These are phyloP conservation scores for Drosophila trapezifrons DNA, from an alignment of 1,140 invertebrate species.

Conservation along the genomic window DNA sequence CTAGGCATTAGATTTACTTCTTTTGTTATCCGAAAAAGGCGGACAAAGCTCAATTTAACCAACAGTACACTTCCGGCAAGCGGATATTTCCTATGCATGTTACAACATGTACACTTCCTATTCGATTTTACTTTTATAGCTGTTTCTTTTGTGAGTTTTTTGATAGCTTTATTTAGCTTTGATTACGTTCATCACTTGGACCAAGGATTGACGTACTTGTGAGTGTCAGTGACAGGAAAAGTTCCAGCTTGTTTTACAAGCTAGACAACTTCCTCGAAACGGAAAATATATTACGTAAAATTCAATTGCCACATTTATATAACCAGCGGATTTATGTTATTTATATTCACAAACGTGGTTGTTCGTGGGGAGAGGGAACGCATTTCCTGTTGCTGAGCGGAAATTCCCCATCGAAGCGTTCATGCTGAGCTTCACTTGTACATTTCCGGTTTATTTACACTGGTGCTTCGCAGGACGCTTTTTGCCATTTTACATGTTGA, in stretches of 20 bases:
- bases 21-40: not conserved
- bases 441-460: conserved; percentile 13
- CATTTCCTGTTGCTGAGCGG: conserved; percentile 10
- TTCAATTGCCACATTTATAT: conserved; percentile 8
- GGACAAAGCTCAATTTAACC: conserved; percentile 1
- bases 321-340: conserved; percentile 6
- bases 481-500: not conserved
- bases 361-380: not conserved
- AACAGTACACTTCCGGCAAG: conserved; percentile 10
- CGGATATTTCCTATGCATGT: conserved; percentile 1
- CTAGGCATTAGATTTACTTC: not conserved
- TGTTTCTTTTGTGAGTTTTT: not conserved
- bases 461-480: not conserved
- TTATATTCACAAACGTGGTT: not conserved
- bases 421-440: conserved; percentile 1
- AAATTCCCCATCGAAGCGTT: not conserved
- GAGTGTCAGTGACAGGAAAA: not conserved
- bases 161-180: conserved; percentile 8
- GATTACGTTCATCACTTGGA: conserved; percentile 1
- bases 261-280: not conserved
- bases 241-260: not conserved
- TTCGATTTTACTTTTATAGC: conserved; percentile 14
- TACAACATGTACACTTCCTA: conserved; percentile 10
- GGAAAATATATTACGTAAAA: conserved; percentile 4
- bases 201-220: not conserved